Conservation (phyloP, 2,113 vertebrate genomes). For the Mustelus asterias region DNA sequence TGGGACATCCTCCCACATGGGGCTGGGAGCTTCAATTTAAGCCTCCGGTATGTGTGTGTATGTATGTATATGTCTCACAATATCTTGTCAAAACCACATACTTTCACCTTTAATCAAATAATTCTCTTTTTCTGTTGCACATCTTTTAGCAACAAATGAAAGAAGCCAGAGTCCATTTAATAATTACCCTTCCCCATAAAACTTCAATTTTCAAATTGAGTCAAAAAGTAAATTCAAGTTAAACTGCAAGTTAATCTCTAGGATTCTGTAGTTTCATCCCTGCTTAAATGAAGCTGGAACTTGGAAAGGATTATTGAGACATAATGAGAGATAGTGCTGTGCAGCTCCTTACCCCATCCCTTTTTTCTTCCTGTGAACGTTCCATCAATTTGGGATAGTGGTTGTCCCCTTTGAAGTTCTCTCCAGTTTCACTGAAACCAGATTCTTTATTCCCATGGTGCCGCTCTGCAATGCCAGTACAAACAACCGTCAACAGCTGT, state of each 20-base stretch:
- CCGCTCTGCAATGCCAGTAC: slow-evolving; percentile 59
- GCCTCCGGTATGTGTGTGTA: background rate
- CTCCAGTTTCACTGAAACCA: slow-evolving; percentile 70
- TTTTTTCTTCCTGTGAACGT: slow-evolving; percentile 67
- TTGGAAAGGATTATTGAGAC: slow-evolving; percentile 50
- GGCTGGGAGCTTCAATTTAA: too few species aligned
- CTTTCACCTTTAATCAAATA: background rate
- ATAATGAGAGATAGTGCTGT: slow-evolving; percentile 50
- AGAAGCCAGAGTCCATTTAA: background rate
- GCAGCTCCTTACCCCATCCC: slow-evolving; percentile 59
- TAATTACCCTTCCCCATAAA: background rate
- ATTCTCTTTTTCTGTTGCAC: background rate
- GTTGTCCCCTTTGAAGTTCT: slow-evolving; percentile 66
- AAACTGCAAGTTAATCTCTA: background rate
- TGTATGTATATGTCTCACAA: background rate
- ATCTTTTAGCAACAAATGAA: too few species aligned
- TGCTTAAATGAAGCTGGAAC: slow-evolving; percentile 16
- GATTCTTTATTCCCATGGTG: slow-evolving; percentile 63
- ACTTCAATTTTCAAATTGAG: background rate
- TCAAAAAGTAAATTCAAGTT: background rate
- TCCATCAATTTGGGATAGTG: slow-evolving; percentile 62
- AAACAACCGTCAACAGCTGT: slow-evolving; percentile 67
- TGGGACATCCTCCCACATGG: too few species aligned
- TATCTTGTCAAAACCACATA: background rate
- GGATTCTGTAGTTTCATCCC: background rate